Percentiles rank a stretch among this genome's conserved stretches.
phyloP scores from a whole-genome alignment of 2,797 vertebrate species.

The Poeciliopsis infans region DNA sequence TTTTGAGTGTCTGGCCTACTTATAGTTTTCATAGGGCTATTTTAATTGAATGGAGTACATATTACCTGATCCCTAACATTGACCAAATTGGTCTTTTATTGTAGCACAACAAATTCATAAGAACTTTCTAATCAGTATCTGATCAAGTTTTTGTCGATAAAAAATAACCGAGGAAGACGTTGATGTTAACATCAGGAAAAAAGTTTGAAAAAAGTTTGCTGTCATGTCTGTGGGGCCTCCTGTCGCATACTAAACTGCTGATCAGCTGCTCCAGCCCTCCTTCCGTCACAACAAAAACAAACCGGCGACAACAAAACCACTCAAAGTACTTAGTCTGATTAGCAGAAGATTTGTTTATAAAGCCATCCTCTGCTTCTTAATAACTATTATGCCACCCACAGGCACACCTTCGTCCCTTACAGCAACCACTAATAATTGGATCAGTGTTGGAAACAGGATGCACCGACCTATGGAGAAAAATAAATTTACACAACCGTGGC shows the following conservation, averaged over 20 bases:
- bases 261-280: constrained; percentile 29
- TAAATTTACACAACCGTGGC: constrained; percentile 19
- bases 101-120: background rate
- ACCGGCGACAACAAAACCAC: constrained; percentile 23
- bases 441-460: constrained; percentile 49
- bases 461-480: constrained; percentile 36
- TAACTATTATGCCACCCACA: constrained; percentile 28
- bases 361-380: constrained; percentile 52
- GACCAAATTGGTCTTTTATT: background rate
- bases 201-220: constrained; percentile 31
- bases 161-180: background rate
- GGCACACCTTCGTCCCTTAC: constrained; percentile 47
- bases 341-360: constrained; percentile 55
- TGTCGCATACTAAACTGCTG: constrained; percentile 42
- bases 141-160: background rate
- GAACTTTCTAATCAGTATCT: background rate
- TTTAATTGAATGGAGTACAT: background rate
- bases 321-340: constrained; percentile 35
- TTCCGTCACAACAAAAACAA: constrained; percentile 61
- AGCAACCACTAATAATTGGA: constrained; percentile 60
- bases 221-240: background rate
- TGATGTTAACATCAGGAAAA: background rate
- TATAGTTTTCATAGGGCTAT: background rate
- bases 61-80: background rate
- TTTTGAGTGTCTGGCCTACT: background rate